Percentiles rank a stretch among this genome's conserved stretches.
Evolutionary conservation across 2,797 vertebrate genomes (phyloP).

Genomic region (Gastrophryne carolinensis): DNA sequence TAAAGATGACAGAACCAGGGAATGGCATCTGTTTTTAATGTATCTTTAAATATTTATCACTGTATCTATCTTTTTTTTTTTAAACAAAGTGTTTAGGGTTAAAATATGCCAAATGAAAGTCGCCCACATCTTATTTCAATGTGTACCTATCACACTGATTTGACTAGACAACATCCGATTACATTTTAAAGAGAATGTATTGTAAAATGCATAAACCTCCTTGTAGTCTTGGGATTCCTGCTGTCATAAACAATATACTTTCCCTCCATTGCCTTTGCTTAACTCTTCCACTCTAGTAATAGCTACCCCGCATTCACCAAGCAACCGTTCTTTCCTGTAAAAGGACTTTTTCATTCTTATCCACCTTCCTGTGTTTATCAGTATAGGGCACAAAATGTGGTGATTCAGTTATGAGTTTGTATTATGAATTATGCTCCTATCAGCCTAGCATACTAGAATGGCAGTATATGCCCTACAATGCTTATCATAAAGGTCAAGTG

Average conservation of each 20-base stretch:
- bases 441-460: too few relatives aligned
- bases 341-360: conserved; percentile 1
- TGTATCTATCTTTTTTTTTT: conserved; percentile 10
- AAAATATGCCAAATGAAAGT: conserved; percentile 7
- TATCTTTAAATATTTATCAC: conserved; percentile 5
- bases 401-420: too few relatives aligned
- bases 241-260: conserved; percentile 43
- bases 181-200: conserved; percentile 39
- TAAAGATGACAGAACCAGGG: too few relatives aligned
- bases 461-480: too few relatives aligned
- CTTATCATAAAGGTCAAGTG: background rate
- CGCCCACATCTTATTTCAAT: conserved; percentile 19
- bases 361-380: background rate
- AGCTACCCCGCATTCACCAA: background rate
- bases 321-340: background rate
- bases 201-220: conserved; percentile 45
- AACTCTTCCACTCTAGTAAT: conserved; percentile 16
- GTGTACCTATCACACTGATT: conserved; percentile 18
- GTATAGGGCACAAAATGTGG: background rate
- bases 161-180: conserved; percentile 22
- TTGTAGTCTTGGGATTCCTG: conserved; percentile 35
- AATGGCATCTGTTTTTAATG: background rate
- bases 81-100: conserved; percentile 9
- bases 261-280: conserved; percentile 23
- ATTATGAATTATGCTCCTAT: too few relatives aligned